phyloP scores from a whole-genome alignment of 2,113 vertebrate species.

The Anseranas semipalmata region DNA sequence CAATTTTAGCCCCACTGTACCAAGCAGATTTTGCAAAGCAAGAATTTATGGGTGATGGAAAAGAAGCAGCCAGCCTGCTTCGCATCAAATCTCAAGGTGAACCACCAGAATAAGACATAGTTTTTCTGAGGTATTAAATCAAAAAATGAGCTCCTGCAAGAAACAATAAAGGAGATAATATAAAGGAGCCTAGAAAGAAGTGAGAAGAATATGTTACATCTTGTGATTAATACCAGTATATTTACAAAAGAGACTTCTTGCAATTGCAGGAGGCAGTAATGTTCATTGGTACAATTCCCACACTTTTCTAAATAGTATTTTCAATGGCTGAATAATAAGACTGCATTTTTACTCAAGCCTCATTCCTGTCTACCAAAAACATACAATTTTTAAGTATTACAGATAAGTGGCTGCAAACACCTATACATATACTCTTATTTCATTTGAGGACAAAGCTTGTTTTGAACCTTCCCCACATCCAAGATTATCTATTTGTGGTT shows the following conservation, averaged over 20 bases:
- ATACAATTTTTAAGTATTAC: not conserved
- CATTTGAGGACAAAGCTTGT: not conserved
- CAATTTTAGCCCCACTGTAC: not conserved
- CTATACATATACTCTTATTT: not conserved
- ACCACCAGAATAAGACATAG: not conserved
- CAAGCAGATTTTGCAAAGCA: not conserved
- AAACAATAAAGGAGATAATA: constrained; percentile 7
- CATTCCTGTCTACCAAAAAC: not conserved
- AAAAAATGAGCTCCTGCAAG: not conserved
- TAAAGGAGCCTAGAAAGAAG: not conserved
- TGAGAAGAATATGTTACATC: not conserved
- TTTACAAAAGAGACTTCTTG: not conserved
- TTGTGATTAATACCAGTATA: not conserved
- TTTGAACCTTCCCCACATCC: not conserved
- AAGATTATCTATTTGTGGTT: not conserved
- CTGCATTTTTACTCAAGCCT: not conserved
- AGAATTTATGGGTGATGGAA: not conserved
- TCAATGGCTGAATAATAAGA: not conserved
- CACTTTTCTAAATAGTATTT: not conserved
- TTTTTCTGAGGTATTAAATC: not conserved
- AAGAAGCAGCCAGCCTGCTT: not conserved
- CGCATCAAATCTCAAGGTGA: constrained; percentile 10
- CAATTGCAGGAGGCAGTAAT: not conserved
- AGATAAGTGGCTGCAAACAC: not conserved
- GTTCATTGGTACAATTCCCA: not conserved